A percentile compares a stretch with the other conserved stretches of the same genome.
These are phyloP conservation scores for Stomorhina lunata DNA, from an alignment of 2,888 invertebrate species.

Conservation along the genomic window DNA sequence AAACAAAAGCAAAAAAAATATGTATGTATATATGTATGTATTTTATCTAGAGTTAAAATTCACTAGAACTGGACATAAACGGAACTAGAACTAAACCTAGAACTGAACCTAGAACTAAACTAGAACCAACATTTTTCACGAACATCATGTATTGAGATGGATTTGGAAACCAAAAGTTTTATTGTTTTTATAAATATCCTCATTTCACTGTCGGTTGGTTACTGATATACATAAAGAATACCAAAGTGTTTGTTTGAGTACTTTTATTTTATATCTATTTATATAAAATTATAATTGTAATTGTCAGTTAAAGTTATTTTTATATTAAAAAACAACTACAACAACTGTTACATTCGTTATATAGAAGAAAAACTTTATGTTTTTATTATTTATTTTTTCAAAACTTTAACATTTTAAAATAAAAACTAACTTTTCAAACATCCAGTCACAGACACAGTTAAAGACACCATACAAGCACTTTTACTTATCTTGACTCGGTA, in stretches of 20 bases:
- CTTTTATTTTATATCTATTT: not conserved
- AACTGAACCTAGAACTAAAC: no score
- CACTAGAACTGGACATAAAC: no score
- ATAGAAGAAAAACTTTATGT: slow-evolving; percentile 15
- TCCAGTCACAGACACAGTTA: not conserved
- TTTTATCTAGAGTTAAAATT: no score
- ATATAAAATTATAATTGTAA: slow-evolving; percentile 54
- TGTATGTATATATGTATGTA: no score
- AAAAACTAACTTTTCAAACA: slow-evolving; percentile 18
- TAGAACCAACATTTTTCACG: no score
- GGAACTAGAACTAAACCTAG: no score
- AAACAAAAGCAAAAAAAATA: no score
- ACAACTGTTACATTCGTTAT: slow-evolving; percentile 29
- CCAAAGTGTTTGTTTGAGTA: not conserved
- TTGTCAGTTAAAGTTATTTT: slow-evolving; percentile 51
- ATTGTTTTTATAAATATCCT: slow-evolving; percentile 5
- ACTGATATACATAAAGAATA: not conserved
- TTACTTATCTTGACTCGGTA: not conserved
- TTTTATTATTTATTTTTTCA: not conserved
- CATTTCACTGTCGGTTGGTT: not conserved
- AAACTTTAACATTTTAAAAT: not conserved
- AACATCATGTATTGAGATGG: not conserved
- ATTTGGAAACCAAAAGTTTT: not conserved
- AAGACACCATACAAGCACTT: not conserved
- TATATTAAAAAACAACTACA: slow-evolving; percentile 10